Percentiles rank a stretch among this genome's conserved stretches.
These are phyloP conservation scores for Synaphobranchus kaupii DNA, from an alignment of 2,797 vertebrate genomes.

Conservation along the genomic window DNA sequence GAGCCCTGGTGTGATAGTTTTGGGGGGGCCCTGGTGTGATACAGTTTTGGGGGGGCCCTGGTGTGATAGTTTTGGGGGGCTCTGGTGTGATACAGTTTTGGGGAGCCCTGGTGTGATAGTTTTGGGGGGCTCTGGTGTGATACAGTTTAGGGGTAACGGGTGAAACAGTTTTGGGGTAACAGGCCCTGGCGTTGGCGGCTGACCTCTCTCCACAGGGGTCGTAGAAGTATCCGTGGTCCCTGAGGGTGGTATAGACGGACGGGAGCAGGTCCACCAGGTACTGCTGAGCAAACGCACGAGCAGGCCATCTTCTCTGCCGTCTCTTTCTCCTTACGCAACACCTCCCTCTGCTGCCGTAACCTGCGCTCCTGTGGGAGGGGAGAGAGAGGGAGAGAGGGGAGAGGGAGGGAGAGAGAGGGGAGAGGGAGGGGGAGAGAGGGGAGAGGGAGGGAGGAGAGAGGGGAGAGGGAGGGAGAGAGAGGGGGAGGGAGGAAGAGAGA, in stretches of 20 bases:
- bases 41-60: too few relatives aligned
- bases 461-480: not conserved
- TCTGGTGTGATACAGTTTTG: too few relatives aligned
- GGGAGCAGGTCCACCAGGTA: slow-evolving; percentile 85
- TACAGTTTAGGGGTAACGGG: too few relatives aligned
- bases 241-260: slow-evolving; percentile 77
- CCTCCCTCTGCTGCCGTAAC: slow-evolving; percentile 75
- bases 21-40: too few relatives aligned
- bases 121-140: too few relatives aligned
- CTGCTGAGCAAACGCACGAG: slow-evolving; percentile 76
- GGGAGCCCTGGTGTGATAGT: too few relatives aligned
- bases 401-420: too few relatives aligned
- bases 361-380: slow-evolving; percentile 73
- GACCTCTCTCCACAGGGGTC: slow-evolving; percentile 87
- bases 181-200: not conserved
- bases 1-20: too few relatives aligned
- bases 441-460: too few relatives aligned
- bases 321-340: slow-evolving; percentile 74
- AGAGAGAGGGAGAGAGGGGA: not conserved
- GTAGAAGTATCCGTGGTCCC: slow-evolving; percentile 84
- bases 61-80: too few relatives aligned
- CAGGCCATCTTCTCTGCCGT: slow-evolving; percentile 84
- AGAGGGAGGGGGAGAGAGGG: not conserved
- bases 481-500: not conserved
- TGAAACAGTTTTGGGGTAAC: not conserved